These are phyloP conservation scores for Rhagonycha lutea DNA, from an alignment of 2,888 invertebrate species.

Conservation along the genomic window DNA sequence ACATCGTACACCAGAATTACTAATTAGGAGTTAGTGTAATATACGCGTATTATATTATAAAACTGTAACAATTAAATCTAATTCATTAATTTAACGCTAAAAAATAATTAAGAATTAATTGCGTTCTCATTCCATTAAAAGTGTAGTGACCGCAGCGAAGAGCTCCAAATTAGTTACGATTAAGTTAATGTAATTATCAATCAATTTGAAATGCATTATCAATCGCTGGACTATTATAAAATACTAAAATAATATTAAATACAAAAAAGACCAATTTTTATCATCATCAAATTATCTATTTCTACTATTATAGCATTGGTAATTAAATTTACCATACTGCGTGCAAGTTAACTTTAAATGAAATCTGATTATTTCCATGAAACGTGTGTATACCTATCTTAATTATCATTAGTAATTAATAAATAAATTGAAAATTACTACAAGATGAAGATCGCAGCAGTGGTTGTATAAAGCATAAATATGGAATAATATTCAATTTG, in stretches of 20 bases:
- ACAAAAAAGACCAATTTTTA: neutral
- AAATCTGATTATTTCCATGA: neutral
- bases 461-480: too few relatives aligned
- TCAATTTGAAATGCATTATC: neutral
- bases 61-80: neutral
- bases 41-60: neutral
- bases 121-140: neutral
- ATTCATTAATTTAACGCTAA: neutral
- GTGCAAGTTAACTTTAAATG: neutral
- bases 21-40: neutral
- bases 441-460: too few relatives aligned
- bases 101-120: neutral
- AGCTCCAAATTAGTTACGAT: neutral
- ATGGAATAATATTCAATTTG: too few relatives aligned
- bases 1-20: neutral
- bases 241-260: neutral
- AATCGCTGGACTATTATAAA: neutral
- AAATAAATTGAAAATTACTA: too few relatives aligned
- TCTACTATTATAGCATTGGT: too few relatives aligned
- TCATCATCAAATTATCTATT: too few relatives aligned
- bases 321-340: neutral
- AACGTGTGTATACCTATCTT: neutral
- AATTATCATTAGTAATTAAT: too few relatives aligned
- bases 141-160: neutral
- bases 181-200: neutral